A percentile compares a stretch with the other conserved stretches of the same genome.
phyloP scores from a whole-genome alignment of 2,113 vertebrate genomes.

The Plecotus auritus region DNA sequence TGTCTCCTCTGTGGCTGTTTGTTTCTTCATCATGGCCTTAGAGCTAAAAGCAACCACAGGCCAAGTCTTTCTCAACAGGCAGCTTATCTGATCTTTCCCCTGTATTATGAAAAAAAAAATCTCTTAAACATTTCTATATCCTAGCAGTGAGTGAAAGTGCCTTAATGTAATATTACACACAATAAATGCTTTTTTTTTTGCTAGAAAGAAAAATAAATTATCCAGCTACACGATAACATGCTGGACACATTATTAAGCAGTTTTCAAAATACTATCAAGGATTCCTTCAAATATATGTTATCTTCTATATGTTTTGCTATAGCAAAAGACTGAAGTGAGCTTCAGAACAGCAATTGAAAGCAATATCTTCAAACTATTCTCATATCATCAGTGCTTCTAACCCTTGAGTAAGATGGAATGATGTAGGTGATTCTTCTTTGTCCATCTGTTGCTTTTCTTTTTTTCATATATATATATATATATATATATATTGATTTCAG shows the following conservation, averaged over 20 bases:
- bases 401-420: not conserved
- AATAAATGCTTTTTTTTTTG: not conserved
- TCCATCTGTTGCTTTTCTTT: too few relatives aligned
- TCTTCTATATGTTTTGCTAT: not conserved
- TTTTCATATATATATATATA: too few relatives aligned
- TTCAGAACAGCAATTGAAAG: not conserved
- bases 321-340: not conserved
- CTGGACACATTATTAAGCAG: not conserved
- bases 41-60: not conserved
- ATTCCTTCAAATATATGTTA: not conserved
- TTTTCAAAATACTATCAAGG: not conserved
- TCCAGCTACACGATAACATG: not conserved
- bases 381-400: not conserved
- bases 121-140: not conserved
- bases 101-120: not conserved
- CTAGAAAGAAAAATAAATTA: not conserved
- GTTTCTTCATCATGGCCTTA: not conserved
- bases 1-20: not conserved
- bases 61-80: not conserved
- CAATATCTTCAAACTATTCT: not conserved
- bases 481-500: too few relatives aligned
- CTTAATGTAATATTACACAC: not conserved
- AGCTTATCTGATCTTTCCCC: not conserved
- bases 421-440: not conserved
- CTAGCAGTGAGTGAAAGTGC: not conserved